These are phyloP conservation scores for Cabera pusaria DNA, from an alignment of 2,888 invertebrate genomes.

Conservation along the genomic window DNA sequence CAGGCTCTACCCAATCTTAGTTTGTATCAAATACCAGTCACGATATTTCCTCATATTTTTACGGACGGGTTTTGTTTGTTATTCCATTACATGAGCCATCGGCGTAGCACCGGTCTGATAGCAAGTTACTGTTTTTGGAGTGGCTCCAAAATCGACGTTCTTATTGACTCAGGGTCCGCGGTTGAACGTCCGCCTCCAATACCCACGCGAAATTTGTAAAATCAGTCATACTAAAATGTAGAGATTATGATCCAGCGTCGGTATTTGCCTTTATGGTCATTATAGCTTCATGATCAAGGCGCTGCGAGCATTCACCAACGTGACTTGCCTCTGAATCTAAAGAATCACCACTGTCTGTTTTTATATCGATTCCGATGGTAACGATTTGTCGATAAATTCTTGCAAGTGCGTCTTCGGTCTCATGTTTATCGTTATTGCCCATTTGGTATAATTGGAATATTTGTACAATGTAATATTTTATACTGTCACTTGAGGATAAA, in stretches of 20 bases:
- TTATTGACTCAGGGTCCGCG: slow-evolving; percentile 57
- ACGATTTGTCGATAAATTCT: slow-evolving; percentile 2
- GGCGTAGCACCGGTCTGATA: slow-evolving; percentile 22
- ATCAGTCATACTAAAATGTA: slow-evolving; percentile 42
- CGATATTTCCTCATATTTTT: slow-evolving; percentile 15
- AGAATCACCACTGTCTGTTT: slow-evolving; percentile 30
- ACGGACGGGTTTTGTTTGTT: slow-evolving; percentile 4
- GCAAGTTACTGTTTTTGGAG: slow-evolving; percentile 63
- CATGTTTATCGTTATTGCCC: slow-evolving; percentile 9
- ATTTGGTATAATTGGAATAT: slow-evolving; percentile 22
- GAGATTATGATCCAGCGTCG: slow-evolving; percentile 35
- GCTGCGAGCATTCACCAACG: slow-evolving; percentile 32
- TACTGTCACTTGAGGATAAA: background rate
- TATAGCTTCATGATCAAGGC: slow-evolving; percentile 50
- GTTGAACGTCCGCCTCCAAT: slow-evolving; percentile 62
- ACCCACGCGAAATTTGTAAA: slow-evolving; percentile 61
- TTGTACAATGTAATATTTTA: slow-evolving; percentile 2
- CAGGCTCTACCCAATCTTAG: slow-evolving; percentile 1
- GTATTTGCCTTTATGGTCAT: slow-evolving; percentile 47
- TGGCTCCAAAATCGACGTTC: slow-evolving; percentile 53
- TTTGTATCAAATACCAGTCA: slow-evolving; percentile 1
- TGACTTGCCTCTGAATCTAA: slow-evolving; percentile 36
- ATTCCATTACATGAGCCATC: slow-evolving; percentile 21
- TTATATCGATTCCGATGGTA: slow-evolving; percentile 7
- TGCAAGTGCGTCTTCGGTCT: slow-evolving; percentile 2